These are phyloP conservation scores for Sisyra terminalis DNA, from an alignment of 2,888 invertebrate genomes.

Conservation along the genomic window DNA sequence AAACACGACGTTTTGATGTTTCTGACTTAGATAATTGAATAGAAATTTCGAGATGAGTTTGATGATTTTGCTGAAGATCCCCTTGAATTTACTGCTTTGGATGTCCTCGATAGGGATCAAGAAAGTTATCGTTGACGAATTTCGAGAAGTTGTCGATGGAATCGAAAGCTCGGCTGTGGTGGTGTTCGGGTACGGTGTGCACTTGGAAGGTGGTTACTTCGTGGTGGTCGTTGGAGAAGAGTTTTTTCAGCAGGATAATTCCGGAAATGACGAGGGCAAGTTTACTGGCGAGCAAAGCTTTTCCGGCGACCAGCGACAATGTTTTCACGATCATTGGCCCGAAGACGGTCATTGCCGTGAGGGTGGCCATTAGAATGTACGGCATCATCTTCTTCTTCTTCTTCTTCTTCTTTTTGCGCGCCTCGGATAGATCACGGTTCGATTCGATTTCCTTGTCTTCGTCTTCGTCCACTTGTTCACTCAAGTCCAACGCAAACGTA, in stretches of 20 bases:
- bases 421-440: constrained; percentile 11
- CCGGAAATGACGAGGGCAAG: constrained; percentile 56
- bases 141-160: not conserved
- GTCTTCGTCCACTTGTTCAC: constrained; percentile 12
- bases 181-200: constrained; percentile 43
- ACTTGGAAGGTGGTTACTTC: constrained; percentile 45
- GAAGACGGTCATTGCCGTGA: constrained; percentile 39
- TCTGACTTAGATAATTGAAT: no score
- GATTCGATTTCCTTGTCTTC: constrained; percentile 11
- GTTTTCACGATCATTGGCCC: constrained; percentile 54
- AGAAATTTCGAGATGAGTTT: no score
- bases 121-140: not conserved
- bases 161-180: constrained; percentile 14
- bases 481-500: constrained; percentile 43
- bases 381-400: constrained; percentile 18
- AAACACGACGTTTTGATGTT: no score
- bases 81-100: no score
- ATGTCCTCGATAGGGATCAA: constrained; percentile 3
- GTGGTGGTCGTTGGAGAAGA: constrained; percentile 47
- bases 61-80: no score
- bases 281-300: constrained; percentile 55
- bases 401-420: constrained; percentile 13
- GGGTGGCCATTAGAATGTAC: constrained; percentile 22
- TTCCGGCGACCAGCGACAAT: constrained; percentile 50
- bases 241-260: constrained; percentile 53